A percentile compares a stretch with the other conserved stretches of the same genome.
Conservation (phyloP, 2,113 vertebrate genomes). For the Prionailurus bengalensis region DNA sequence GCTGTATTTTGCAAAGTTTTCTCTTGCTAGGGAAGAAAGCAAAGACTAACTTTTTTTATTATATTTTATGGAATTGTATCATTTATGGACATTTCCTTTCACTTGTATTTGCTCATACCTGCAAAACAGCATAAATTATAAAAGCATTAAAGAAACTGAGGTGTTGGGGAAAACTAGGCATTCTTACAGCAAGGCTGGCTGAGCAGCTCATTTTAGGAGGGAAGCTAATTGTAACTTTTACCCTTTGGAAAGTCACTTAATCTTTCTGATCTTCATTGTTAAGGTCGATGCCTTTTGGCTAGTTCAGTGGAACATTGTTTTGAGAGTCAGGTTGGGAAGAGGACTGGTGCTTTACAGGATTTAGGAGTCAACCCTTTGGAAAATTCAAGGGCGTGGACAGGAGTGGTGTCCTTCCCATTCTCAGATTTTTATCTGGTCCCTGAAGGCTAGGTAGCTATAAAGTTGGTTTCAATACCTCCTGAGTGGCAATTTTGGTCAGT, state of each 20-base stretch:
- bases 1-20: constrained; percentile 34
- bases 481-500: neutral
- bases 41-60: neutral
- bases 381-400: neutral
- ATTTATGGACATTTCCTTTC: neutral
- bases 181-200: neutral
- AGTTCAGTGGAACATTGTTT: neutral
- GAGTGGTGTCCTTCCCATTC: neutral
- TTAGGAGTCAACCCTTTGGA: neutral
- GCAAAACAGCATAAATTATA: neutral
- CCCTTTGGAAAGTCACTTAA: constrained; percentile 32
- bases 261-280: neutral
- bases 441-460: neutral
- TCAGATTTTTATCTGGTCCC: neutral
- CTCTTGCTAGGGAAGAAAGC: neutral
- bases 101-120: neutral
- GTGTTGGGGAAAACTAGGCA: neutral
- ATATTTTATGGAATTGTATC: neutral
- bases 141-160: neutral
- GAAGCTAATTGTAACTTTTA: neutral
- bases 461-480: neutral
- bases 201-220: neutral
- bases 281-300: neutral
- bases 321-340: neutral
- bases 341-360: neutral